These are phyloP conservation scores for Trinorchestia longiramus DNA, from an alignment of 1,140 invertebrate genomes.

Conservation along the genomic window DNA sequence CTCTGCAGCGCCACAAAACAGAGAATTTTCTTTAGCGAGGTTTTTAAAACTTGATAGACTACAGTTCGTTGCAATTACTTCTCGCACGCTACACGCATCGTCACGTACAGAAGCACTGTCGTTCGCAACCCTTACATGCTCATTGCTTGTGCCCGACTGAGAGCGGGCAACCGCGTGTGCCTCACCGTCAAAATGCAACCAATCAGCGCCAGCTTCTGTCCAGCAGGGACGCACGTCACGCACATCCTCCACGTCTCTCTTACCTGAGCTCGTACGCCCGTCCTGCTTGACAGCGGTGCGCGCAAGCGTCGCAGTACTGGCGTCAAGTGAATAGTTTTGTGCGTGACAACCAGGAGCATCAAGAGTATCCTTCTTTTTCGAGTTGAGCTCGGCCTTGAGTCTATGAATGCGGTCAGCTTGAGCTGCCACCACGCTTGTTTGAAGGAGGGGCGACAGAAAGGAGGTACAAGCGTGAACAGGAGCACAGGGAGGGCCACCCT, in stretches of 20 bases:
- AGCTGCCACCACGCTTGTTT: neutral
- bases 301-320: neutral
- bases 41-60: too few relatives aligned
- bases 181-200: neutral
- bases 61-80: too few relatives aligned
- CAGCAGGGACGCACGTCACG: neutral
- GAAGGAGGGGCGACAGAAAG: neutral
- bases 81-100: too few relatives aligned
- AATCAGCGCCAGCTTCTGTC: slow-evolving; percentile 3
- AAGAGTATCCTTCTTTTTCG: neutral
- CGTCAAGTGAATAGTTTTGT: neutral
- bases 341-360: neutral
- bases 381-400: slow-evolving; percentile 10
- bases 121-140: too few relatives aligned
- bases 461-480: neutral
- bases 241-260: neutral
- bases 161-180: neutral
- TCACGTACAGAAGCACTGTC: too few relatives aligned
- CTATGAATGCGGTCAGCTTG: neutral
- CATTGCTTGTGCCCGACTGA: neutral
- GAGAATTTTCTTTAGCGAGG: too few relatives aligned
- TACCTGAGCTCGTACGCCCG: neutral
- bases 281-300: neutral
- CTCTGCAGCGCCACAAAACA: too few relatives aligned
- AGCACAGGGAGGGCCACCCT: neutral